A percentile compares a stretch with the other conserved stretches of the same genome.
These are phyloP conservation scores for Argyresthia goedartella DNA, from an alignment of 2,888 invertebrate species.

Conservation along the genomic window DNA sequence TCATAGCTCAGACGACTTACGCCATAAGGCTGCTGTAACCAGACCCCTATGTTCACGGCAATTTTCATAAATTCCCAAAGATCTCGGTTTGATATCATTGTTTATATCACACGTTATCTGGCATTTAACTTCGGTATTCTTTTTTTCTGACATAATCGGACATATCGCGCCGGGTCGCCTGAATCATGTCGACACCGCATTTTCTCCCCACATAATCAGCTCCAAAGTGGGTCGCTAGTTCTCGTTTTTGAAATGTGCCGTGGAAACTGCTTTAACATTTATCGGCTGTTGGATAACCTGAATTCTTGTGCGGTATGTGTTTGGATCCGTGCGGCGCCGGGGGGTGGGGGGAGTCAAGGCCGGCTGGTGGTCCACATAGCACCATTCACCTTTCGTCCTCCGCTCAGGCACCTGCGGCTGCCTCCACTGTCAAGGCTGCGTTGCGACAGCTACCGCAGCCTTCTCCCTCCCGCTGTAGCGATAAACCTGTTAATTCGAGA, in stretches of 20 bases:
- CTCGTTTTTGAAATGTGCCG: not conserved
- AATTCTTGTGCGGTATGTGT: conserved; percentile 6
- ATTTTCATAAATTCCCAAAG: too few species aligned
- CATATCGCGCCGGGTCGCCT: not conserved
- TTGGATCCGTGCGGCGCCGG: conserved; percentile 29
- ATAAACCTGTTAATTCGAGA: not conserved
- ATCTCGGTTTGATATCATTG: too few species aligned
- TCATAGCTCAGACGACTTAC: too few species aligned
- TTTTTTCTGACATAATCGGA: not conserved
- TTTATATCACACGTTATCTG: too few species aligned
- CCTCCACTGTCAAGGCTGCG: conserved; percentile 62
- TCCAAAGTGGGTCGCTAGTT: conserved; percentile 2
- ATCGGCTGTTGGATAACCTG: not conserved
- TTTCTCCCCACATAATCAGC: not conserved
- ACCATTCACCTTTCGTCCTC: conserved; percentile 58
- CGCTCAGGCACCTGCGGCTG: conserved; percentile 33
- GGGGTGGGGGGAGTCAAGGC: conserved; percentile 59
- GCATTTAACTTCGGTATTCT: not conserved
- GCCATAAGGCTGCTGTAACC: too few species aligned
- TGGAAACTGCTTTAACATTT: not conserved
- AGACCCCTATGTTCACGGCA: too few species aligned
- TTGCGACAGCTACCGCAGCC: conserved; percentile 37
- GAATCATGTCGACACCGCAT: not conserved
- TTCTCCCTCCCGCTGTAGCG: conserved; percentile 24
- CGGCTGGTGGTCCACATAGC: conserved; percentile 57